These are phyloP conservation scores for Gallinago stenura DNA, from an alignment of 2,797 vertebrate species.

Conservation along the genomic window DNA sequence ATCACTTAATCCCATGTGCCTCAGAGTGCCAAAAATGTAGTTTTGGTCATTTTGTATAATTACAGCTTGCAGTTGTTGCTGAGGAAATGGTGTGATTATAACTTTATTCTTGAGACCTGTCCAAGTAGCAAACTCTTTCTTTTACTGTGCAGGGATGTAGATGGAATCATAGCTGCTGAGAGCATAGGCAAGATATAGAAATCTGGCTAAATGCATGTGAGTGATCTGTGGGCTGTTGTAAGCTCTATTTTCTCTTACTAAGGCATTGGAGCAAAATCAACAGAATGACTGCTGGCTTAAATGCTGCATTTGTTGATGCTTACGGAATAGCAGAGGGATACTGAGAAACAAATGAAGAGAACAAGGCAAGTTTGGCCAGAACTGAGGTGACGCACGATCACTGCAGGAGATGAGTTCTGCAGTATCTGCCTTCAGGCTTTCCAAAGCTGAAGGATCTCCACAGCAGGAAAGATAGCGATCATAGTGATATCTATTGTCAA, in stretches of 20 bases:
- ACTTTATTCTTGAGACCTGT: conserved; percentile 2
- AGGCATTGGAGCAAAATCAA: not conserved
- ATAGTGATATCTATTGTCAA: not conserved
- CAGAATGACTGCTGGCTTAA: not conserved
- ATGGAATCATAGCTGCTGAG: not conserved
- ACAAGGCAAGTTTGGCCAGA: not conserved
- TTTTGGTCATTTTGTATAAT: conserved; percentile 45
- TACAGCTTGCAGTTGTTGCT: conserved; percentile 11
- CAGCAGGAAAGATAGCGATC: not conserved
- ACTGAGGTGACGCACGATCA: accelerated
- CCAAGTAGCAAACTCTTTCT: conserved; percentile 7
- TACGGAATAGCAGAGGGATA: not conserved
- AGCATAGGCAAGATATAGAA: not conserved
- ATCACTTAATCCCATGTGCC: not conserved
- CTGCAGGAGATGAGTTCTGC: not conserved
- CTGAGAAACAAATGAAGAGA: not conserved
- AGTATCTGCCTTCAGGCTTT: not conserved
- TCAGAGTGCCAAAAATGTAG: conserved; percentile 26
- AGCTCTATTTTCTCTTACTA: not conserved
- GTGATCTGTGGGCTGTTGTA: not conserved
- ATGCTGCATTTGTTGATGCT: not conserved
- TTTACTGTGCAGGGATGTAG: not conserved
- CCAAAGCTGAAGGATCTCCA: not conserved
- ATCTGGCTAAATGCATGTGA: not conserved
- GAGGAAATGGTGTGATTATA: conserved; percentile 31